Conservation (phyloP, 1,140 invertebrate genomes). For the Luehdorfia chinensis region DNA sequence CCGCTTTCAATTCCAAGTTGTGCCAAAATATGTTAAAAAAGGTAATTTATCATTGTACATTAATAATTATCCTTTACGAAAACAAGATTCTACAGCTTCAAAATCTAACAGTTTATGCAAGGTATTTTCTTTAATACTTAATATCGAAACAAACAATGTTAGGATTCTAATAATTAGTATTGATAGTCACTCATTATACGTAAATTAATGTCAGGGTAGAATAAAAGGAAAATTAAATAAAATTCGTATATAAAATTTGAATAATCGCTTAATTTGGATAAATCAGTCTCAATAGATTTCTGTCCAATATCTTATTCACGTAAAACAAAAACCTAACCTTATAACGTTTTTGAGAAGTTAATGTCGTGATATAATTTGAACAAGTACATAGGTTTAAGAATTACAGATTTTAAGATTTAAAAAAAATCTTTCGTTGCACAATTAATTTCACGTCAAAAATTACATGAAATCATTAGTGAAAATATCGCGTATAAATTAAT, state of each 20-base stretch:
- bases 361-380: constrained; percentile 60
- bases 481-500: too few relatives aligned
- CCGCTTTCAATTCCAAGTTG: constrained; percentile 58
- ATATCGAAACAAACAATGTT: constrained; percentile 56
- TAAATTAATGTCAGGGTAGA: constrained; percentile 79
- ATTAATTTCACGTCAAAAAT: too few relatives aligned
- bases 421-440: too few relatives aligned
- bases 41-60: constrained; percentile 44
- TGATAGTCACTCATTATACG: constrained; percentile 76
- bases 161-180: constrained; percentile 63
- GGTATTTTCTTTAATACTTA: constrained; percentile 45
- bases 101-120: constrained; percentile 4
- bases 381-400: constrained; percentile 44
- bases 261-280: constrained; percentile 63
- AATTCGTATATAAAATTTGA: constrained; percentile 56
- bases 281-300: constrained; percentile 55
- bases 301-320: constrained; percentile 61
- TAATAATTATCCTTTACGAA: constrained; percentile 15
- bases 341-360: constrained; percentile 20
- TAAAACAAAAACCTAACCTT: constrained; percentile 29
- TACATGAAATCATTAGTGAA: too few relatives aligned
- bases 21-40: constrained; percentile 67
- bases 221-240: constrained; percentile 61
- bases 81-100: constrained; percentile 1
- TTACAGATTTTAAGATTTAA: too few relatives aligned